Percentiles rank a stretch among this genome's conserved stretches.
Conservation (phyloP, 2,888 invertebrate species). For the Vesta saturnalis region DNA sequence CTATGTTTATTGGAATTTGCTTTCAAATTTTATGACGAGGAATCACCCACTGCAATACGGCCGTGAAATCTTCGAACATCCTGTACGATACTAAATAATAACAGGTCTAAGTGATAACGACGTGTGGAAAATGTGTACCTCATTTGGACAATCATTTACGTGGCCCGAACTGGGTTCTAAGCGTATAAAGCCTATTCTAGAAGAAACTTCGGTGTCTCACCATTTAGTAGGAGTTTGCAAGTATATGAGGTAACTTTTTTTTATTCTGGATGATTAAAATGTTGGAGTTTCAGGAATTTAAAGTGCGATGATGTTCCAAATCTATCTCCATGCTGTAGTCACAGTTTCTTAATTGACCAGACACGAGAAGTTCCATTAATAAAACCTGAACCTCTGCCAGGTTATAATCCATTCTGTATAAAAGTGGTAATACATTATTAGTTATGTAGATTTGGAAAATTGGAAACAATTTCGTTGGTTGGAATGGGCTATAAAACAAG, state of each 20-base stretch:
- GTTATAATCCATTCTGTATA: no score
- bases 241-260: conserved; percentile 44
- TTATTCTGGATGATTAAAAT: background rate
- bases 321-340: conserved; percentile 56
- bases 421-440: no score
- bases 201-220: conserved; percentile 31
- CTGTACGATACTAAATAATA: no score
- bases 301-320: conserved; percentile 48
- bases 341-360: conserved; percentile 57
- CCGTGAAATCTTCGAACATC: no score
- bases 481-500: conserved; percentile 60
- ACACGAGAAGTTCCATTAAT: conserved; percentile 58
- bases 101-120: conserved; percentile 44
- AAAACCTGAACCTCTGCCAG: conserved; percentile 52
- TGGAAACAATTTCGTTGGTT: conserved; percentile 64
- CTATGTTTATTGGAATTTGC: no score
- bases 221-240: conserved; percentile 44
- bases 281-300: conserved; percentile 2
- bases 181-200: conserved; percentile 22
- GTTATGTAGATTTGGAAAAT: conserved; percentile 51
- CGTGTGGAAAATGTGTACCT: conserved; percentile 53
- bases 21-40: no score
- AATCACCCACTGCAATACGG: no score
- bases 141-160: conserved; percentile 49
- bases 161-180: conserved; percentile 43